Base-by-base conservation (phyloP, 1,140 invertebrate species). In the Plutomurus gul region DNA sequence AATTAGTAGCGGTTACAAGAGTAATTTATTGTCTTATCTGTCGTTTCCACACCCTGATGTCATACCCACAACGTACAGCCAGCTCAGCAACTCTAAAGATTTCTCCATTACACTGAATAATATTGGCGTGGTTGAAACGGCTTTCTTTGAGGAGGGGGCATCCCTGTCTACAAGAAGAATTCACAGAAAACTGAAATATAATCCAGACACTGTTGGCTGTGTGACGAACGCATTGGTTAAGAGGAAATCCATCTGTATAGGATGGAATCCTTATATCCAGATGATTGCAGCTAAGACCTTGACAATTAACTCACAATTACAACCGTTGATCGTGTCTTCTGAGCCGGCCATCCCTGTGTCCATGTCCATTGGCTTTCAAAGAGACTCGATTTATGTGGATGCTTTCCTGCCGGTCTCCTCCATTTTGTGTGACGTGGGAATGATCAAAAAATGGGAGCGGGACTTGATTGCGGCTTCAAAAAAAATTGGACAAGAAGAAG, bases 11-110 rank as follows among this genome's bases (percentile, higher is more conserved):
- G 72, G 70, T 2, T 74, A 74, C 22, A 79, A 75, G 37, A 65
- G 71, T 30, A 72, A 79, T 73, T 49, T 79, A 37, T 33, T 75
- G 0, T 74, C 71, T 4, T 79, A 37, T 13, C 72, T 79, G 7
- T 73, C 71, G 3, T 74, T 79, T 16, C 77, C 77, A 0, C 37
- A 47, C 36, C 25, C 49, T 10, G 49, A 56, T 56, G 13, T 16
- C 10, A 37, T 56, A 10, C 77, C 77, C 10, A 39, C 20, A n/a
- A 79, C 71, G 2, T 79, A 43, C 25, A 4, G 4, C 3, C 71
- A 74, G n/a, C 49, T 79, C 0, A 22, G 10, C 3, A 40, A 39
- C 5, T 22, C 25, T 22, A 13, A n/a, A 1, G 20, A 72, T 10
- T 72, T 40, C 40, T 22, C 22, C 10, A 6, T 1, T 43, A 10